phyloP scores from a whole-genome alignment of 1,140 invertebrate genomes.

The Bombus huntii region DNA sequence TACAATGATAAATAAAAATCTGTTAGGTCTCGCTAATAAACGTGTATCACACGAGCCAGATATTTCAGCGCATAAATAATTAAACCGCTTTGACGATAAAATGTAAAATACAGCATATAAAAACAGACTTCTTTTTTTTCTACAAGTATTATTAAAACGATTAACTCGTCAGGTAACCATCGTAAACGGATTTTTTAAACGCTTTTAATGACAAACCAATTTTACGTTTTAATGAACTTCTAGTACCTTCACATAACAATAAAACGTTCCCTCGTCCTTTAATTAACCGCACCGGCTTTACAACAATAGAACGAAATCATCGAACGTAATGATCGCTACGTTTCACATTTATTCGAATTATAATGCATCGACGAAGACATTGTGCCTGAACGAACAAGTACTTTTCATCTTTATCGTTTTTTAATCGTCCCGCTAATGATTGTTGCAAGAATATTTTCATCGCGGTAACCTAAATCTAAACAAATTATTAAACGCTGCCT shows the following conservation, averaged over 20 bases:
- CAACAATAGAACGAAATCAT: conserved; percentile 7
- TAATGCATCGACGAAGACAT: background rate
- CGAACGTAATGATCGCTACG: background rate
- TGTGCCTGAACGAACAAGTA: background rate
- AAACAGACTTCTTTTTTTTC: conserved; percentile 43
- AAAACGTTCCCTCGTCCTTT: conserved; percentile 10
- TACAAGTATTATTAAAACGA: conserved; percentile 19
- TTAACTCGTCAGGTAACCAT: background rate
- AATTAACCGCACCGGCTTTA: conserved; percentile 3
- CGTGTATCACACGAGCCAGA: background rate
- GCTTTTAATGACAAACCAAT: conserved; percentile 2
- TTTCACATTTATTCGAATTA: background rate
- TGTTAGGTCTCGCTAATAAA: background rate
- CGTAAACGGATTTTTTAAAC: background rate
- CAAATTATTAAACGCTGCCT: background rate
- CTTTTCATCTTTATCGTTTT: background rate
- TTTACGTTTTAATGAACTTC: conserved; percentile 40
- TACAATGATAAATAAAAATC: background rate
- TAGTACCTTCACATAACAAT: background rate
- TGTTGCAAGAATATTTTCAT: too few species aligned
- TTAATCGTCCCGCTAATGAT: background rate
- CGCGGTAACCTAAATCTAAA: background rate
- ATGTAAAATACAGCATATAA: conserved; percentile 31
- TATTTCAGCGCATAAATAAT: conserved; percentile 2
- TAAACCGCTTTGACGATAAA: background rate